These are phyloP conservation scores for Loriculus beryllinus DNA, from an alignment of 2,797 vertebrate genomes.

Conservation along the genomic window DNA sequence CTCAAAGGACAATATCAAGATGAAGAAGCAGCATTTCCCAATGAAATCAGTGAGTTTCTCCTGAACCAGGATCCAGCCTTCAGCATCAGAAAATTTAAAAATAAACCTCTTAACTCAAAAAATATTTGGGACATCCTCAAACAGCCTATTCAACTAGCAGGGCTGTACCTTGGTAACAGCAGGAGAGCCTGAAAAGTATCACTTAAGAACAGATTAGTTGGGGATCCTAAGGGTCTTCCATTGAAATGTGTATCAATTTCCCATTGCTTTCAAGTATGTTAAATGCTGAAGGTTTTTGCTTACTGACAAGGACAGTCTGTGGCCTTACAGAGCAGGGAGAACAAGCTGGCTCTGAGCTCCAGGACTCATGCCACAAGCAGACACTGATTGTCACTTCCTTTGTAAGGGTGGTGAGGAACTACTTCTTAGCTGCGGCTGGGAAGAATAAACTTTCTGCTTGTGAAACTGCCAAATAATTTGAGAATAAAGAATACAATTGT, in stretches of 20 bases:
- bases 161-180: not conserved
- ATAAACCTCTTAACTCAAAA: not conserved
- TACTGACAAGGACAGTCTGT: not conserved
- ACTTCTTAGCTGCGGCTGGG: not conserved
- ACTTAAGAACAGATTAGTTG: not conserved
- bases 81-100: not conserved
- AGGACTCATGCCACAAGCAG: not conserved
- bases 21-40: not conserved
- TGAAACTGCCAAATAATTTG: not conserved
- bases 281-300: not conserved
- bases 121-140: not conserved
- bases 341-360: not conserved
- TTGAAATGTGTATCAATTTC: not conserved
- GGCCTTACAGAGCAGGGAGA: rapidly evolving
- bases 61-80: not conserved
- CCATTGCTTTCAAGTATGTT: not conserved
- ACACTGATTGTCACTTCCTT: rapidly evolving
- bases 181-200: not conserved
- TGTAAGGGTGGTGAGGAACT: not conserved
- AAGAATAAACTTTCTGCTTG: not conserved
- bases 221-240: not conserved
- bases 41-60: not conserved
- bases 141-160: not conserved
- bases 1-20: not conserved
- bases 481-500: not conserved